Base-by-base conservation (phyloP, 2,888 invertebrate genomes). In the Melieria picta region DNA sequence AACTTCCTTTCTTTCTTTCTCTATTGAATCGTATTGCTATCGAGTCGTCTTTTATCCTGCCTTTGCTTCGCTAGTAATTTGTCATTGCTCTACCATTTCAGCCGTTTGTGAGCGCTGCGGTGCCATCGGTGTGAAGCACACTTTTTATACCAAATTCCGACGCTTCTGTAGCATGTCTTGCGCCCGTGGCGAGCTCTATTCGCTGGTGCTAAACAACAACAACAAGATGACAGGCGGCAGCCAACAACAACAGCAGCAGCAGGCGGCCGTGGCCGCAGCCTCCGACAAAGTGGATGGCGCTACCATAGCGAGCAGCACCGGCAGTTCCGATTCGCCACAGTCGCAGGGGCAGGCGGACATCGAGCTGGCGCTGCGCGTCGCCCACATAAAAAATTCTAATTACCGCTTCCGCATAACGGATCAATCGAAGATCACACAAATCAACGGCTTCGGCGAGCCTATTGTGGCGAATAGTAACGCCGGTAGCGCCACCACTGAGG, bases 21-120 rank as follows among this genome's bases (percentile, higher is more conserved):
- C 13, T 13, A 7, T 48, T 45, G 16, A 9, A 48, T 58, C 11
- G 30, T 11, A 7, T 30, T 60, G 60, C n/a, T 58, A 42, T 47
- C 11, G 11, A 42, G 42, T 52, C 11, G n/a, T 7, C n/a, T 50
- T 70, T 48, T 56, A 61, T 55, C 47, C 10, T 56, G 64, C 65
- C 57, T 77, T 70, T 75, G 64, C 69, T 67, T 74, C 68, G 30
- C 67, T 70, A 30, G 30, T 30, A 30, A 42, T 45, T 69, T 47
- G 43, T 52, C 69, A 50, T 48, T 66, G 88, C 87, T 16, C 63
- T 48, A 63, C 45, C 64, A 71, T 88, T 88, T 30, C 83, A 94
- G 94, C 93, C 80, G 93, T 94, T 61, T 95, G 94, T 87, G 93
- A 94, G 85, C 92, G 93, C 85, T 95, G 95, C 86, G 94, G 94